phyloP scores from a whole-genome alignment of 64 coral and sea anemone species.

The Dendrophyllia cribrosa region DNA sequence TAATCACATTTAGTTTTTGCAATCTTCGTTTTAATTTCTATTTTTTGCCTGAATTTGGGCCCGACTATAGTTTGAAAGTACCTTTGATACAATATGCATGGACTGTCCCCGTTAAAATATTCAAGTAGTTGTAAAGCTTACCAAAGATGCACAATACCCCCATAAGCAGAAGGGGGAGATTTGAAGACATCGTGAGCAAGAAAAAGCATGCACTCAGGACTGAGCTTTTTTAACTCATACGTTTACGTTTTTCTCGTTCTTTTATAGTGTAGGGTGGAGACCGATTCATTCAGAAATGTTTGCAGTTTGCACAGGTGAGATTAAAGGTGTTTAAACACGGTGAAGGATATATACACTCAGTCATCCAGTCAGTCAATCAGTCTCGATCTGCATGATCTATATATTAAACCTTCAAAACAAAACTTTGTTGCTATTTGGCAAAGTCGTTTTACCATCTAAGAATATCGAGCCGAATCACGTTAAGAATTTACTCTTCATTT shows the following conservation, averaged over 20 bases:
- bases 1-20: too few species aligned
- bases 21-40: too few species aligned
- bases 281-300: neutral
- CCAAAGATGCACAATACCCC: neutral
- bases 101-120: too few species aligned
- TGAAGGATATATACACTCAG: neutral
- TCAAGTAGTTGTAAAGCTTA: neutral
- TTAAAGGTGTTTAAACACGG: constrained; percentile 9
- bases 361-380: neutral
- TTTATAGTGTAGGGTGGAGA: too few species aligned
- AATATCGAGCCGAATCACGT: neutral
- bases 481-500: too few species aligned
- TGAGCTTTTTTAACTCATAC: neutral
- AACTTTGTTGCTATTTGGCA: neutral
- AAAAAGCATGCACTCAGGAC: neutral
- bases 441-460: neutral
- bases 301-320: neutral
- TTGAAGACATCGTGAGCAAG: neutral
- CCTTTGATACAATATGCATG: too few species aligned
- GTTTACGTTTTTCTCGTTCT: too few species aligned
- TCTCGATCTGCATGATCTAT: neutral
- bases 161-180: neutral
- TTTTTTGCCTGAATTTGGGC: too few species aligned
- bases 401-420: neutral
- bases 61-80: too few species aligned